Evolutionary conservation across 2,888 invertebrate genomes (phyloP), one percentile per base, ranked within the genome.

Genomic region (Campoplex capitator): DNA sequence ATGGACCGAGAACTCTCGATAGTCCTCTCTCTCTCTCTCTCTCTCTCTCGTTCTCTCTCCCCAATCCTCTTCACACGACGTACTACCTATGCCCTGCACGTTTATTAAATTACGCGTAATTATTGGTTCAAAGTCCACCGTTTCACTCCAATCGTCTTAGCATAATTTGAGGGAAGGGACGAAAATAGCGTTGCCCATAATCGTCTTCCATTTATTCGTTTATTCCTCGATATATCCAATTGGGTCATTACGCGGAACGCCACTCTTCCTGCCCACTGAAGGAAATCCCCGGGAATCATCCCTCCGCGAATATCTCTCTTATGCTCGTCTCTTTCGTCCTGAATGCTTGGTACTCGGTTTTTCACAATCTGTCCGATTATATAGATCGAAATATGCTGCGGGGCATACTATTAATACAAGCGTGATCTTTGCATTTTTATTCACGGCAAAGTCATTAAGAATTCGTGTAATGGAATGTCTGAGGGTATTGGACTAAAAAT

Each of bases 101-200:
- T 93, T 93, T 93, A 94, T 94, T 93, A 93, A 94, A 94, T 93
- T 93, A 93, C 91, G 92, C 91, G 90, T 93, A 93, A 93, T 93
- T 93, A 93, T 92, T 92, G 92, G 91, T 90, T 88, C 89, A 85
- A 86, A 84, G 88, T 88, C 85, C 85, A 83, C 83, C 88, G 79
- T 62, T 70, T 16, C 88, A 83, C 83, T 84, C 86, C 88, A 85
- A 88, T 89, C 86, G 86, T 84, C 85, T 86, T 78, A 79, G 83
- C 75, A 87, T 87, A 88, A 89, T 88, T 83, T 79, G 77, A 86
- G 84, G 76, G 71, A 79, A 73, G 78, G 76, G 56, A 83, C 71
- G 85, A 84, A 80, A 79, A 80, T 56, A 83, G 80, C 85, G 77
- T 67, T 76, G 67, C 8, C 78, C 77, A 78, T 87, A 84, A 87